Percentiles rank a stretch among this genome's conserved stretches.
These are phyloP conservation scores for Eupsilia transversa DNA, from an alignment of 2,888 invertebrate genomes.

Conservation along the genomic window DNA sequence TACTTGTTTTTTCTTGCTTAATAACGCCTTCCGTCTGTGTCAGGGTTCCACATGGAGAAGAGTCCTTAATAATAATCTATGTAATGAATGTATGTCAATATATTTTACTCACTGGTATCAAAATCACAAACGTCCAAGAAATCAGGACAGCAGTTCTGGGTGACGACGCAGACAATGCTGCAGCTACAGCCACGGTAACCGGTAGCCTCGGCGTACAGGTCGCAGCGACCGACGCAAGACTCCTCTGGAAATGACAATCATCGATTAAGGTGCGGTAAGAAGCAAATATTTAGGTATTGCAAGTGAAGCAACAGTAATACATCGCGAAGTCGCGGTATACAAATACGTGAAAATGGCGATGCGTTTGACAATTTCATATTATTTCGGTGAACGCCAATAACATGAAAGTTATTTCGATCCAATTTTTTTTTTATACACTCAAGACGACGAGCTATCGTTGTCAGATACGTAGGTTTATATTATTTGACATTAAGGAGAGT, in stretches of 20 bases:
- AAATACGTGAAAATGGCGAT: too few species aligned
- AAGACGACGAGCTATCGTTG: not conserved
- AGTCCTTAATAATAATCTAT: not conserved
- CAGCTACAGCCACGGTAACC: slow-evolving; percentile 90
- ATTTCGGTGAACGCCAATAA: too few species aligned
- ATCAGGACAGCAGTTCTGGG: slow-evolving; percentile 92
- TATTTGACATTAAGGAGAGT: not conserved
- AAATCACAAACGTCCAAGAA: slow-evolving; percentile 91
- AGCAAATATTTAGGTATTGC: too few species aligned
- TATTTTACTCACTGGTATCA: slow-evolving; percentile 13
- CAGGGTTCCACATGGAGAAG: not conserved
- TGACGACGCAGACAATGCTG: slow-evolving; percentile 87
- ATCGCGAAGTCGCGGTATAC: too few species aligned
- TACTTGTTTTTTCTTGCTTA: not conserved
- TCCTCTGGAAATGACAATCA: slow-evolving; percentile 74
- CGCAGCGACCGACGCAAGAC: slow-evolving; percentile 89
- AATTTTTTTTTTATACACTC: too few species aligned
- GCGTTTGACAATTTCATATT: too few species aligned
- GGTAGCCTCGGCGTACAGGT: not conserved
- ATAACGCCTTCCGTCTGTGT: not conserved
- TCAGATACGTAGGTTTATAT: not conserved
- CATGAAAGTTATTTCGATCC: too few species aligned
- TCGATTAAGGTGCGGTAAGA: too few species aligned
- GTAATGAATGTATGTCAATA: not conserved
- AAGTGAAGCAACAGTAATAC: too few species aligned